These are phyloP conservation scores for Accipiter cooperii DNA, from an alignment of 2,113 vertebrate genomes.

Conservation along the genomic window DNA sequence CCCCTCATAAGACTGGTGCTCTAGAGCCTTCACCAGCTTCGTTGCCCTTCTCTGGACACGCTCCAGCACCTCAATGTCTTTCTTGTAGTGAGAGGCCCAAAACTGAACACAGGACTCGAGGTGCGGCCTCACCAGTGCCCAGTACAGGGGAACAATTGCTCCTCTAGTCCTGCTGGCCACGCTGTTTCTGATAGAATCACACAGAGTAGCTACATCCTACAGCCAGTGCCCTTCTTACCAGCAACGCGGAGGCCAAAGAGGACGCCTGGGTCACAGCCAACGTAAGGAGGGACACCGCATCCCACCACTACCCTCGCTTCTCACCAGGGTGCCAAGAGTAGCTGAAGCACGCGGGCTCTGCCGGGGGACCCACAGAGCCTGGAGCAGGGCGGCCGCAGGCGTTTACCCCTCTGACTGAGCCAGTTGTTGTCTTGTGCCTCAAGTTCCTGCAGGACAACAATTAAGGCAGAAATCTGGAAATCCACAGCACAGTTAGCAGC, in stretches of 20 bases:
- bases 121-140: accelerated
- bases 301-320: background rate
- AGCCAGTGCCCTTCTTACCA: background rate
- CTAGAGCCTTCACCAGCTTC: background rate
- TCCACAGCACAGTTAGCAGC: background rate
- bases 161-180: background rate
- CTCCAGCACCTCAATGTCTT: background rate
- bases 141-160: accelerated
- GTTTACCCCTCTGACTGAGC: background rate
- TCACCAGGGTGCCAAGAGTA: background rate
- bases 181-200: background rate
- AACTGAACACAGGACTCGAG: accelerated
- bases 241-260: background rate
- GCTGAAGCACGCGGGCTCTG: background rate
- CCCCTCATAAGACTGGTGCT: background rate
- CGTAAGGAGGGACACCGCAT: background rate
- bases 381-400: conserved; percentile 20
- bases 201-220: background rate
- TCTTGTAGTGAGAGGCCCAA: background rate
- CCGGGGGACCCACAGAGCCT: background rate
- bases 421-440: background rate
- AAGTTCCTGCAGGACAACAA: background rate
- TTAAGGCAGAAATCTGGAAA: conserved; percentile 42
- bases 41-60: accelerated
- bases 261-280: background rate